Percentiles rank a stretch among this genome's conserved stretches.
Conservation (phyloP, 2,797 vertebrate species). For the Coluber constrictor region DNA sequence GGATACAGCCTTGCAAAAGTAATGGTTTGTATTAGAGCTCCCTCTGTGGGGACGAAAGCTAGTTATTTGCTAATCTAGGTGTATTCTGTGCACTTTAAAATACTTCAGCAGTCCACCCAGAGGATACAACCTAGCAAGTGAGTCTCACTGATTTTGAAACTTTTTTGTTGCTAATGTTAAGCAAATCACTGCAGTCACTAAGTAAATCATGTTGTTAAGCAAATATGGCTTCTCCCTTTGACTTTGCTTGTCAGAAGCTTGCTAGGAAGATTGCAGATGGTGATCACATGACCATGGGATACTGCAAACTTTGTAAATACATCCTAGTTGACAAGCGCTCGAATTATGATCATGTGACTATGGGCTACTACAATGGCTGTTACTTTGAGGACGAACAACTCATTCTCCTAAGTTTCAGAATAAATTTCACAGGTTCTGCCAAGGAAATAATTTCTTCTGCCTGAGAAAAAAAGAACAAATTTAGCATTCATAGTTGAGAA, state of each 20-base stretch:
- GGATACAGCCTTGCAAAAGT: not conserved
- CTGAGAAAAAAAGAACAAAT: not conserved
- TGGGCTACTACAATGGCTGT: not conserved
- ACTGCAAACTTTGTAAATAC: not conserved
- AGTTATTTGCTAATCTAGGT: fast-evolving
- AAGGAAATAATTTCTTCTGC: not conserved
- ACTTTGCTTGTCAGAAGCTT: not conserved
- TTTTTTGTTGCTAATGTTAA: not conserved
- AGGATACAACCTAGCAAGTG: not conserved
- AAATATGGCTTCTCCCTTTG: not conserved
- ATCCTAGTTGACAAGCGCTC: not conserved
- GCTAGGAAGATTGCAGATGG: not conserved
- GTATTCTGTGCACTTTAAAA: not conserved
- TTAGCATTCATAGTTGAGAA: not conserved
- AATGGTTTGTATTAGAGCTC: slow-evolving; percentile 45
- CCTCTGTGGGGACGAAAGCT: slow-evolving; percentile 39
- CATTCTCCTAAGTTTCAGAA: not conserved
- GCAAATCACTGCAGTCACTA: not conserved
- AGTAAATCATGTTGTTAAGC: not conserved
- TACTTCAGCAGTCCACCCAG: not conserved
- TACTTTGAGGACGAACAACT: not conserved
- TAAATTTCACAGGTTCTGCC: not conserved
- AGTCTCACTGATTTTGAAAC: not conserved
- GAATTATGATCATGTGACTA: not conserved
- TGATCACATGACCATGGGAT: not conserved